phyloP scores from a whole-genome alignment of 2,888 invertebrate genomes.

The Diaperis boleti region DNA sequence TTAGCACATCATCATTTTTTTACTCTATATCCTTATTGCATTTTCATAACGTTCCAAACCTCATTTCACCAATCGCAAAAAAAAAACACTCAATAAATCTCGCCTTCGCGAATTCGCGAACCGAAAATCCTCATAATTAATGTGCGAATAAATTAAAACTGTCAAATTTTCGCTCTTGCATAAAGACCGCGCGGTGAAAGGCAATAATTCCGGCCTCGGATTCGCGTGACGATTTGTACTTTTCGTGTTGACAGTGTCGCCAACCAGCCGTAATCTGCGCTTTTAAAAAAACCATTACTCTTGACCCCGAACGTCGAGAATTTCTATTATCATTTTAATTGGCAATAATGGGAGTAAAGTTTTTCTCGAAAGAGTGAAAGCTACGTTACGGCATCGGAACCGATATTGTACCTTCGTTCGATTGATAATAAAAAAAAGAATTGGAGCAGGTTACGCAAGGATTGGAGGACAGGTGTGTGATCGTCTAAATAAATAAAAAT shows the following conservation, averaged over 20 bases:
- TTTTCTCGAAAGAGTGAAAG: background rate
- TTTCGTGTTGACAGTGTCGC: background rate
- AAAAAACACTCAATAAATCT: background rate
- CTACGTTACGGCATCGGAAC: background rate
- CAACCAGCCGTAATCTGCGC: background rate
- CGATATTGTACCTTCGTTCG: background rate
- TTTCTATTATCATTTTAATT: background rate
- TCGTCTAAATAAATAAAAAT: no score
- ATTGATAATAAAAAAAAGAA: background rate
- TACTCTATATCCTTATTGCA: no score
- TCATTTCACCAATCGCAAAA: no score
- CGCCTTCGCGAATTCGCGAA: background rate
- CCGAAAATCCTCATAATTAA: background rate
- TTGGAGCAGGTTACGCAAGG: background rate
- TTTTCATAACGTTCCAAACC: no score
- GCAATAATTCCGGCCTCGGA: background rate
- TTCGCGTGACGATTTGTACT: slow-evolving; percentile 3
- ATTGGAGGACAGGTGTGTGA: background rate
- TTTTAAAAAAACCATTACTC: slow-evolving; percentile 10
- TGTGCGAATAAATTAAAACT: slow-evolving; percentile 3
- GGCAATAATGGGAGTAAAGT: background rate
- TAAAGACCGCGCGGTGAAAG: slow-evolving; percentile 8
- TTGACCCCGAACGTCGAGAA: slow-evolving; percentile 11
- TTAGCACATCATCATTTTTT: no score
- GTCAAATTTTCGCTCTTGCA: slow-evolving; percentile 13